phyloP scores from a whole-genome alignment of 1,140 invertebrate genomes.

The Formica exsecta region DNA sequence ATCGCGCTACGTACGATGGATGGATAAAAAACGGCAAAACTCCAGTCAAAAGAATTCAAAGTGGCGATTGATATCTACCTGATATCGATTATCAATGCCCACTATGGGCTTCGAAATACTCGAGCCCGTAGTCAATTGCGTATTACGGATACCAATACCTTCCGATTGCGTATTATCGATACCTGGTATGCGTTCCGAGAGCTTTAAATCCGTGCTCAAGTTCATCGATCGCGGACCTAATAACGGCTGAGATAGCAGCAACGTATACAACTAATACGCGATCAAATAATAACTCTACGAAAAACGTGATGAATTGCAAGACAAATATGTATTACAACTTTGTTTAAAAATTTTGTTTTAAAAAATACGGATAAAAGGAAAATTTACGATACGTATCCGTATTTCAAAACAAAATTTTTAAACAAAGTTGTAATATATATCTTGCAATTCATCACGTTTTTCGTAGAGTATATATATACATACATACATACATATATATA shows the following conservation, averaged over 20 bases:
- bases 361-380: no score
- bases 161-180: conserved; percentile 56
- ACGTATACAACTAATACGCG: conserved; percentile 22
- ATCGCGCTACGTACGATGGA: conserved; percentile 1
- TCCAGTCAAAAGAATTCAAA: conserved; percentile 62
- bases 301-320: conserved; percentile 1
- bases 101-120: conserved; percentile 50
- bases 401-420: no score
- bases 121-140: conserved; percentile 52
- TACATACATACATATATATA: no score
- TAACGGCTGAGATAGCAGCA: conserved; percentile 28
- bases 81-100: conserved; percentile 58
- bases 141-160: conserved; percentile 56
- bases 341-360: no score
- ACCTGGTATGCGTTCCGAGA: conserved; percentile 41
- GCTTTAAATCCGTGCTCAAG: conserved; percentile 58
- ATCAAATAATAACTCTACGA: conserved; percentile 12
- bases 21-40: conserved; percentile 40
- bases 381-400: no score
- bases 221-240: conserved; percentile 39
- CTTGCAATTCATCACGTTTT: conserved; percentile 5
- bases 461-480: background rate
- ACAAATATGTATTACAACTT: no score
- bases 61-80: conserved; percentile 55
- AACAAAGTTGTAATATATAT: no score